A percentile compares a stretch with the other conserved stretches of the same genome.
Evolutionary conservation across 2,113 vertebrate genomes (phyloP).

Genomic region (Silurus meridionalis): DNA sequence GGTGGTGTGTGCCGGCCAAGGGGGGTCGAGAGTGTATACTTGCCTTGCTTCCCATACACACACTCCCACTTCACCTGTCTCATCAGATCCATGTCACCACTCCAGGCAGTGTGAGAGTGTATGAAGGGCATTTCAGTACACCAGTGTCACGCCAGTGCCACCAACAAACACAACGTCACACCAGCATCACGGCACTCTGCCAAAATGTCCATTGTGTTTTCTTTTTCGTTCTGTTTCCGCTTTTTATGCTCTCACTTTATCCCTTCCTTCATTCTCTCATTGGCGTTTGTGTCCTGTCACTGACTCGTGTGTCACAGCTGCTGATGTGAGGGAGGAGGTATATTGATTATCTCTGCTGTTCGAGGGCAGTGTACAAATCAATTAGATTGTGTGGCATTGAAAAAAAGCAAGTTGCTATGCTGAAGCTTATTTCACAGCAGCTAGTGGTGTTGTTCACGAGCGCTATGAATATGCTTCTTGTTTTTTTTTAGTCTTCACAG

Average conservation of each 20-base stretch:
- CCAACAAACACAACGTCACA: conserved; percentile 38
- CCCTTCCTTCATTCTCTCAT: conserved; percentile 43
- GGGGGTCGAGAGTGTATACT: conserved; percentile 66
- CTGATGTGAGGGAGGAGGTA: conserved; percentile 3
- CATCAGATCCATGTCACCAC: conserved; percentile 96
- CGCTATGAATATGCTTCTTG: not conserved
- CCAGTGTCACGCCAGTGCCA: conserved; percentile 75
- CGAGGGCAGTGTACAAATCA: conserved; percentile 14
- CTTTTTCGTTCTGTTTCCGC: not conserved
- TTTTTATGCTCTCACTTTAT: not conserved
- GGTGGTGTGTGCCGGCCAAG: conserved; percentile 49
- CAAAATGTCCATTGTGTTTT: not conserved
- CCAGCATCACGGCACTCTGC: conserved; percentile 7
- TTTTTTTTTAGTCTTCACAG: not conserved
- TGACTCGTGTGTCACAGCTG: conserved; percentile 32
- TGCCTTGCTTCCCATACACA: conserved; percentile 72
- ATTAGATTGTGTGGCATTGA: conserved; percentile 4
- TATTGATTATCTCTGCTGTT: conserved; percentile 29
- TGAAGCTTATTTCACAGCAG: conserved; percentile 1
- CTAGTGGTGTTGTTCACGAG: not conserved
- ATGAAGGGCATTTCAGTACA: conserved; percentile 83
- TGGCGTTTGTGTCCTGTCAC: conserved; percentile 25
- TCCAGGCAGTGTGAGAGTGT: conserved; percentile 85
- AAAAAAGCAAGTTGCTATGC: not conserved
- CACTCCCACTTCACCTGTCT: conserved; percentile 83